A percentile compares a stretch with the other conserved stretches of the same genome.
These are phyloP conservation scores for Sialis lutaria DNA, from an alignment of 2,888 invertebrate genomes.

Conservation along the genomic window DNA sequence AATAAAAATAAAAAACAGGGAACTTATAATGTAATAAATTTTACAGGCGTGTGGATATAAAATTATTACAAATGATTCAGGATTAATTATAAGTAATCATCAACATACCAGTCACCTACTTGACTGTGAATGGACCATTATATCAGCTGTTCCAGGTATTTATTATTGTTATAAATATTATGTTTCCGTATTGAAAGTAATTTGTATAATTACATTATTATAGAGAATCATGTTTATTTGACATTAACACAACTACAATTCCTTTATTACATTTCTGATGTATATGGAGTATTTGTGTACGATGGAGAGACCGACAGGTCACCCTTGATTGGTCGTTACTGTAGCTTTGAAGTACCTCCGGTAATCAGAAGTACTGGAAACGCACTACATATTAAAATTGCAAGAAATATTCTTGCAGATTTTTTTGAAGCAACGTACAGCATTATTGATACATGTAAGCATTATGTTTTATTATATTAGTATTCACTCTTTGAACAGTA, in stretches of 20 bases:
- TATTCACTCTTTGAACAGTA: too few species aligned
- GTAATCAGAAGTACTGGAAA: constrained; percentile 52
- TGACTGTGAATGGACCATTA: constrained; percentile 59
- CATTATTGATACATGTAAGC: constrained; percentile 33
- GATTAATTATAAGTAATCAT: constrained; percentile 30
- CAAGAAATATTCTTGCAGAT: constrained; percentile 12
- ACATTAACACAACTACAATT: constrained; percentile 43
- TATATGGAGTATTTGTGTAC: constrained; percentile 26
- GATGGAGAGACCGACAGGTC: constrained; percentile 50
- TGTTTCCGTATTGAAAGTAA: too few species aligned
- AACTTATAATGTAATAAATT: too few species aligned
- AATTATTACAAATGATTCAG: constrained; percentile 35
- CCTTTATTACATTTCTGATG: constrained; percentile 17
- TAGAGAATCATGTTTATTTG: constrained; percentile 46
- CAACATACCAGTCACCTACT: constrained; percentile 19
- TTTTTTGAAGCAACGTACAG: constrained; percentile 40
- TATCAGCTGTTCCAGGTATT: constrained; percentile 31
- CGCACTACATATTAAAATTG: constrained; percentile 29
- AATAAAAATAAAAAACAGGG: too few species aligned
- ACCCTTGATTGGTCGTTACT: constrained; percentile 44
- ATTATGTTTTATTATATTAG: neutral
- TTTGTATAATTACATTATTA: constrained; percentile 3
- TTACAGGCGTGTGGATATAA: constrained; percentile 50
- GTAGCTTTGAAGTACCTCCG: constrained; percentile 40
- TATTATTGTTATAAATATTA: constrained; percentile 48